A percentile compares a stretch with the other conserved stretches of the same genome.
These are phyloP conservation scores for Trachemys scripta DNA, from an alignment of 2,113 vertebrate genomes.

Conservation along the genomic window DNA sequence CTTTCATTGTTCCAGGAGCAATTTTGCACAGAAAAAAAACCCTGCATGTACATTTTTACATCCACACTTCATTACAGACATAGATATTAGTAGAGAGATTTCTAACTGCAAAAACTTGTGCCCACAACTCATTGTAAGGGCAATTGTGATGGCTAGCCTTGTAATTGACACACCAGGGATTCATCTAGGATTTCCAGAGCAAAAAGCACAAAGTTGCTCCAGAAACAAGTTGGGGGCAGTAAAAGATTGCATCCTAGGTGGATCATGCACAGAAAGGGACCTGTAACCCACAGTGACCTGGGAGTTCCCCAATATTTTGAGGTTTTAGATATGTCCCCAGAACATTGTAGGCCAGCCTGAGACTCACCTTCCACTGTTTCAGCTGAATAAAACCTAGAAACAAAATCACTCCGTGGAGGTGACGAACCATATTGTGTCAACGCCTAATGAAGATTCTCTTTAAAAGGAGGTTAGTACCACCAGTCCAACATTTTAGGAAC, in stretches of 20 bases:
- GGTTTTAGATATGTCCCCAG: neutral
- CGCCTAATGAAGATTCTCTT: neutral
- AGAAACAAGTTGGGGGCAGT: neutral
- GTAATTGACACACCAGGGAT: neutral
- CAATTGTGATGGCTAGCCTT: neutral
- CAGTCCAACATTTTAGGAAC: neutral
- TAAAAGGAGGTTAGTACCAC: neutral
- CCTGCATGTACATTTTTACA: neutral
- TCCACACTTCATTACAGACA: neutral
- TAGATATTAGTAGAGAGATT: neutral
- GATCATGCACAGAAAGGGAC: neutral
- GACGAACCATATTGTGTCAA: neutral
- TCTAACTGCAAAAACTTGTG: constrained; percentile 19
- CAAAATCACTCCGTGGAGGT: too few relatives aligned
- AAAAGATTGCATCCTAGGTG: neutral
- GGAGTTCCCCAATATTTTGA: neutral
- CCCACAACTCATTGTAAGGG: neutral
- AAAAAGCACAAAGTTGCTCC: constrained; percentile 11
- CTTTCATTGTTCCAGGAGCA: neutral
- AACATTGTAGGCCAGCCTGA: neutral
- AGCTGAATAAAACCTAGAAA: neutral
- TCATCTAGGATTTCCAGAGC: neutral
- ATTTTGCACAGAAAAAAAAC: neutral
- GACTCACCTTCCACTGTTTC: neutral
- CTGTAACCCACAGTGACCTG: neutral